Base-by-base conservation (phyloP, 1,140 invertebrate species). In the Leptinotarsa lineolata region DNA sequence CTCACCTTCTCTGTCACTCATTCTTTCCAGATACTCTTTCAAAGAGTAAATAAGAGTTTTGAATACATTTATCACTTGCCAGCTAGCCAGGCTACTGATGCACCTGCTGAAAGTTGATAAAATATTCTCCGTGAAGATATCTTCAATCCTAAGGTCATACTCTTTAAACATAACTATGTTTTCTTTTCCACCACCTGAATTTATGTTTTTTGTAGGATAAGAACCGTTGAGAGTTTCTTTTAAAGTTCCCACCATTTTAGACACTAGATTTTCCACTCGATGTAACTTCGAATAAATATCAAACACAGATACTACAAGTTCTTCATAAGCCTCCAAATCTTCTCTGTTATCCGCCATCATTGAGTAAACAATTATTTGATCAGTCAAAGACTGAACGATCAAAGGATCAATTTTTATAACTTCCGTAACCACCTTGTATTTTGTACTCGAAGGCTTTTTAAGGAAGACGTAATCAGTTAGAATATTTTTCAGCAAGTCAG, bases 21-120 rank as follows among this genome's bases (percentile, higher is more conserved):
- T 68, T 18, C 61, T 44, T 44, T 77, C 67, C 12, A 72, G 30
- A 60, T 72, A 73, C 20, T 74, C 65, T 30, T 81, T 77, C 18
- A 84, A 77, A 76, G 82, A 79, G 74, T 67, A 77, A 21, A 80
- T 44, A 44, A 83, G 72, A 13, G 81, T 83, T 74, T 81, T 82
- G 58, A 83, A 79, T n/a, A 83, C 44, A 76, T 82, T 81, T 59
- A 82, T 82, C 48, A 80, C 72, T 76, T 82, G 81, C 81, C 81
- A 80, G 68, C 77, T 82, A 11, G 79, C 73, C 71, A 83, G 72
- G 44, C 69, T 72, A 45, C 59, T 70, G 44, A 81, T 78, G 72
- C 77, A 78, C 21, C 73, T 76, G 6, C 75, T 72, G 66, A 83
- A 82, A 73, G 69, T 73, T 8, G 75, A 39, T 59, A 82, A 64